phyloP scores from a whole-genome alignment of 2,888 invertebrate species.

The Dascillus cervinus region DNA sequence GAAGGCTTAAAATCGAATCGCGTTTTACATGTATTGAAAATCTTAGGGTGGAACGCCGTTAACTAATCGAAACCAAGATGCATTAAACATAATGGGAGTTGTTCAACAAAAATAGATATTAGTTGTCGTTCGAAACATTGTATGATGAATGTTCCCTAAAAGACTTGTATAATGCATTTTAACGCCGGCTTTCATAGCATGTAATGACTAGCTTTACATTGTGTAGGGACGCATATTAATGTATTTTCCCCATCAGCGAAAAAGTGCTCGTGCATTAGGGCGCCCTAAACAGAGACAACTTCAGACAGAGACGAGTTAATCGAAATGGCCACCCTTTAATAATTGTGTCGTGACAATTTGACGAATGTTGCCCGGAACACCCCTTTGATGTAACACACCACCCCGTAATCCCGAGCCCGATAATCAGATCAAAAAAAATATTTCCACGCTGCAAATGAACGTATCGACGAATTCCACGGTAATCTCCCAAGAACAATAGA shows the following conservation, averaged over 20 bases:
- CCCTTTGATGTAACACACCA: conserved; percentile 41
- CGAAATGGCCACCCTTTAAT: conserved; percentile 38
- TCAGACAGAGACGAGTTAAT: conserved; percentile 30
- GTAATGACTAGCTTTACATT: conserved; percentile 39
- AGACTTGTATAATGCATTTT: conserved; percentile 35
- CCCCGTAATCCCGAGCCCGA: conserved; percentile 15
- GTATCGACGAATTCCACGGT: too few relatives aligned
- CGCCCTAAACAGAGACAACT: conserved; percentile 32
- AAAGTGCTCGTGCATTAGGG: too few relatives aligned
- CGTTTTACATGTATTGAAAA: too few relatives aligned
- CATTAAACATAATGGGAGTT: too few relatives aligned
- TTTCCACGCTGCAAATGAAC: too few relatives aligned
- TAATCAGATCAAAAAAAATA: conserved; percentile 20
- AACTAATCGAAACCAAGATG: too few relatives aligned
- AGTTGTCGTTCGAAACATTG: conserved; percentile 22
- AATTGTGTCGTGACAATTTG: conserved; percentile 39
- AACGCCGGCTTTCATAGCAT: conserved; percentile 37
- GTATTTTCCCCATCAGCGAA: conserved; percentile 37
- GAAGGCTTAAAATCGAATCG: too few relatives aligned
- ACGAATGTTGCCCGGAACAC: conserved; percentile 47
- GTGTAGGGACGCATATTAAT: conserved; percentile 39
- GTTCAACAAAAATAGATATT: conserved; percentile 9
- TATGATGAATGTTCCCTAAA: conserved; percentile 32
- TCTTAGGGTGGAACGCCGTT: too few relatives aligned
- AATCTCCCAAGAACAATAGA: too few relatives aligned